phyloP scores from a whole-genome alignment of 2,797 vertebrate genomes.

The Cossypha heuglini region DNA sequence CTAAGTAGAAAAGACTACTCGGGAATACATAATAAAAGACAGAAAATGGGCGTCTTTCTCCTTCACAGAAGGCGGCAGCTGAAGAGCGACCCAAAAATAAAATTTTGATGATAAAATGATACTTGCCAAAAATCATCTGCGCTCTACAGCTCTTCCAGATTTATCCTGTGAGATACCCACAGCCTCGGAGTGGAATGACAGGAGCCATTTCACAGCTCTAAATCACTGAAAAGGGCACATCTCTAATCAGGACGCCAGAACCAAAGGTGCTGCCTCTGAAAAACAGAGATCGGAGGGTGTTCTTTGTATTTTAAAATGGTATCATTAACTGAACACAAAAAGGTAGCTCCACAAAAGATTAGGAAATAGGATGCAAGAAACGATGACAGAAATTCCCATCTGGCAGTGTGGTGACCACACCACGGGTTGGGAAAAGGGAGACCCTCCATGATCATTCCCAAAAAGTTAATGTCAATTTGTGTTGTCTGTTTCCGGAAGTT shows the following conservation, averaged over 20 bases:
- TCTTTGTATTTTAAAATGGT: background rate
- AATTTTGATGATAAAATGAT: conserved; percentile 9
- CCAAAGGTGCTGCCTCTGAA: background rate
- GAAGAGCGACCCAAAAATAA: conserved; percentile 50
- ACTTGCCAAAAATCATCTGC: conserved; percentile 28
- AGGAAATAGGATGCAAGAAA: background rate
- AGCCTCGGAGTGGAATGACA: background rate
- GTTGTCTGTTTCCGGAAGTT: background rate
- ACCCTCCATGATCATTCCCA: background rate
- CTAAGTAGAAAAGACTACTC: background rate
- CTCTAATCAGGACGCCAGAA: background rate
- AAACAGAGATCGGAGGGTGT: background rate
- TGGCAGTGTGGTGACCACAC: background rate
- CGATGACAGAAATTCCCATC: background rate
- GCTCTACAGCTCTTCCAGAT: background rate
- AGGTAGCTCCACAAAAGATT: background rate
- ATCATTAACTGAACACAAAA: background rate
- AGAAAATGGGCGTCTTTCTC: background rate
- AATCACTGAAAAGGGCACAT: background rate
- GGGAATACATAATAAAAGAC: background rate
- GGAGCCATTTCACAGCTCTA: background rate
- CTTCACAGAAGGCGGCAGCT: conserved; percentile 32
- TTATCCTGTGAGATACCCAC: background rate
- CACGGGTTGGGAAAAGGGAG: background rate
- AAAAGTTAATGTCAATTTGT: background rate